Evolutionary conservation across 2,888 invertebrate genomes (phyloP), one percentile per base, ranked within the genome.

Genomic region (Lypha dubia): DNA sequence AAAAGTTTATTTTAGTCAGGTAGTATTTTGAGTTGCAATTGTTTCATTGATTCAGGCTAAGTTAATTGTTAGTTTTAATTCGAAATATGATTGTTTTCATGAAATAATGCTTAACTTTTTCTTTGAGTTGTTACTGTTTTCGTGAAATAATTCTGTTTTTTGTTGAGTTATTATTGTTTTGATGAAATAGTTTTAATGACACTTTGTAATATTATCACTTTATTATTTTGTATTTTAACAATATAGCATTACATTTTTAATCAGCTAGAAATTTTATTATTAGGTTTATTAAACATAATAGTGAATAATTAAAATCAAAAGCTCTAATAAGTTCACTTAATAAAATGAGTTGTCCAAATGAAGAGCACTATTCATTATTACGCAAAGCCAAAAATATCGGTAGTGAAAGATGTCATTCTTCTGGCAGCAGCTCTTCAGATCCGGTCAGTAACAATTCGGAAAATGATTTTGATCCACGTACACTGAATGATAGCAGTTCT

Each of bases 211-310:
- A n/a, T n/a, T n/a, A 44, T 60, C 58, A 32, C 58, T 60, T 60
- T 60, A 60, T 60, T 35, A 13, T 60, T 60, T 60, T 60, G 28
- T 35, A 60, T 60, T 60, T 6, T 6, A 60, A 32, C 35, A 60
- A 60, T 60, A 60, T 60, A 35, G 58, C 58, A 60, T 60, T 60
- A 35, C 58, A 35, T 35, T 35, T 60, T 60, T 60, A 9, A 56
- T 56, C 56, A 56, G 28, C 28, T 56, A 56, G 56, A 56, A 56
- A 41, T 41, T 41, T 41, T 41, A 15, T 44, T n/a, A n/a, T n/a
- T n/a, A n/a, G n/a, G n/a, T n/a, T n/a, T n/a, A n/a, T n/a, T n/a
- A n/a, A n/a, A n/a, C n/a, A n/a, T n/a, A n/a, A n/a, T n/a, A n/a
- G n/a, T n/a, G n/a, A n/a, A n/a, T n/a, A n/a, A n/a, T n/a, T 44